Conservation (phyloP, 2,888 invertebrate species). For the Homarus gammarus region DNA sequence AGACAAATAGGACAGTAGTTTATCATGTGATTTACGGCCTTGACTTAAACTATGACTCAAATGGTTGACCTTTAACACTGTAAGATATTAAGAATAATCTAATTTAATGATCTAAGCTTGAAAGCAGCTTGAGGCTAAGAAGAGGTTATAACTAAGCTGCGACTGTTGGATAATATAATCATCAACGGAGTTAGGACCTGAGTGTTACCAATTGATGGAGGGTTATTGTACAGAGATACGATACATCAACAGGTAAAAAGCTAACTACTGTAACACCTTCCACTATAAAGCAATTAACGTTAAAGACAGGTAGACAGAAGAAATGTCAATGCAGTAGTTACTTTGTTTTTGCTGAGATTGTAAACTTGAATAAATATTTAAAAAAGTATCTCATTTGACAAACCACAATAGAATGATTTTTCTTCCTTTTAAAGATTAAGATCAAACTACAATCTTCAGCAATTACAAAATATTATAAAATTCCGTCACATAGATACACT, state of each 20-base stretch:
- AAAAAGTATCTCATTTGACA: too few relatives aligned
- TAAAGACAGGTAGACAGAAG: constrained; percentile 28
- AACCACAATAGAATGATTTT: too few relatives aligned
- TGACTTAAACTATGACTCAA: constrained; percentile 16
- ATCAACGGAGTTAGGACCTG: not conserved
- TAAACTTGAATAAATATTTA: too few relatives aligned
- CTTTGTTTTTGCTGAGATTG: not conserved
- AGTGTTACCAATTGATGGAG: too few relatives aligned
- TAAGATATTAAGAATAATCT: constrained; percentile 15
- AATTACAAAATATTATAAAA: too few relatives aligned
- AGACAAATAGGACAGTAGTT: constrained; percentile 25
- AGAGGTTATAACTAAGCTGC: constrained; percentile 36
- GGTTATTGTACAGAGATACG: not conserved
- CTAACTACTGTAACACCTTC: not conserved
- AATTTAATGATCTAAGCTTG: not conserved
- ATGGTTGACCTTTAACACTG: not conserved
- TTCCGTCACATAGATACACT: too few relatives aligned
- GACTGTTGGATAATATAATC: constrained; percentile 21
- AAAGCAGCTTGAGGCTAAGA: constrained; percentile 29
- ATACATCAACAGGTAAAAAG: not conserved
- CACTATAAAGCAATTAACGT: not conserved
- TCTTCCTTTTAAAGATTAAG: too few relatives aligned
- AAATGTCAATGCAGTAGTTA: not conserved
- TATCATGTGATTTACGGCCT: constrained; percentile 6
- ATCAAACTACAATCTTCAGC: too few relatives aligned